phyloP scores from a whole-genome alignment of 2,888 invertebrate species.

The Plebejus argus region DNA sequence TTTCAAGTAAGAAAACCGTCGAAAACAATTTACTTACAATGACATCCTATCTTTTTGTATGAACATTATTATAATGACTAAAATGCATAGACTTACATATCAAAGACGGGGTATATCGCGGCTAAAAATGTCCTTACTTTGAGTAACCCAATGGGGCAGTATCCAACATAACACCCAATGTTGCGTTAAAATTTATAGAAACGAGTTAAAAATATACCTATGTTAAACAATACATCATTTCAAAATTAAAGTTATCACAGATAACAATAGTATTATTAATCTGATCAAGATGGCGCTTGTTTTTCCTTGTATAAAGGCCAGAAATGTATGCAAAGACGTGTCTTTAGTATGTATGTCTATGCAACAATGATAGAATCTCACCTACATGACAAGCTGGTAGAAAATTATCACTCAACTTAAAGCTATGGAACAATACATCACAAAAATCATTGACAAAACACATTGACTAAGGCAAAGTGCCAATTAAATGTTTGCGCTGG shows the following conservation, averaged over 20 bases:
- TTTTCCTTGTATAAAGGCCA: neutral
- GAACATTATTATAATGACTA: neutral
- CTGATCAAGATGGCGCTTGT: neutral
- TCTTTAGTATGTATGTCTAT: neutral
- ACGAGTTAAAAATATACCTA: neutral
- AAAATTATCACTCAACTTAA: neutral
- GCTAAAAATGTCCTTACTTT: neutral
- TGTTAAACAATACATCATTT: neutral
- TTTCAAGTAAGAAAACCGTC: neutral
- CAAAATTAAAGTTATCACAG: neutral
- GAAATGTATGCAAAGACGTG: neutral
- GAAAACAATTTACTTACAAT: neutral
- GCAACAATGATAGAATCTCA: neutral
- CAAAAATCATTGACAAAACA: constrained; percentile 2
- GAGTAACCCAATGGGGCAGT: neutral
- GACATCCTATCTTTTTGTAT: neutral
- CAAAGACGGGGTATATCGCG: neutral
- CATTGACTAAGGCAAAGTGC: constrained; percentile 11
- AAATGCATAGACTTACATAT: neutral
- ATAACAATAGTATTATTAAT: neutral
- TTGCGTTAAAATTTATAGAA: neutral
- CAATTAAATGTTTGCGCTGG: neutral
- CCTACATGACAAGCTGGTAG: neutral
- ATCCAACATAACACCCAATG: neutral
- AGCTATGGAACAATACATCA: constrained; percentile 24